Base-by-base conservation (phyloP, 1,140 invertebrate species). In the Platorchestia sp. region DNA sequence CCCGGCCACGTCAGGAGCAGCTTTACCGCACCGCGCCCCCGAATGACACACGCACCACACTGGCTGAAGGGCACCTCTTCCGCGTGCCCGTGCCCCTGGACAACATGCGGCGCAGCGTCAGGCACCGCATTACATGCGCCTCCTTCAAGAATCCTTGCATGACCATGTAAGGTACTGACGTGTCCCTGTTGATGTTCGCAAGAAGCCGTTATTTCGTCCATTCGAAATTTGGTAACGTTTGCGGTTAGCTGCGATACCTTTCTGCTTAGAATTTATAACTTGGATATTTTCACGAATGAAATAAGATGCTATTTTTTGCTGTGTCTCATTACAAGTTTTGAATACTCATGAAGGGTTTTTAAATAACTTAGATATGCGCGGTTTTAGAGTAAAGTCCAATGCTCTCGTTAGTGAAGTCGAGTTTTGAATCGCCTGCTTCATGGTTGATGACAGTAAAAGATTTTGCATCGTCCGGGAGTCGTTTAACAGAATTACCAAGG, bases 31-130 rank as follows among this genome's bases (percentile, higher is more conserved):
- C 44, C 95, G 95, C 22, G 89, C 98, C 97, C 99, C 98, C 96
- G 99, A 99, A 97, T 97, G 99, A 0, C 99, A 98, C 96, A 98
- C 99, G 0, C 99, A 98, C 91, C 44, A 93, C 91, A 5, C 96
- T 99, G 95, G 95, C 96, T 36, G 95, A 96, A 95, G 98, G 98
- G 0, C 98, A 98, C 96, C 97, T 99, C 16, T 99, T 99, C 96
- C 97, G 98, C 96, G 97, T 99, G 6, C 98, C 98, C 0, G 97
- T 98, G 5, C 97, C 98, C 36, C 97, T 96, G 96, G 96, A 97
- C 95, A 97, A 97, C 95, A 97, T 98, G 16, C 98, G 95, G 41
- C 95, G 95, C 91, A 95, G 89, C 43, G 44, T 95, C 36, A 95
- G 91, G 45, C 96, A 95, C 89, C 96, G 96, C 45, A 96, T 97